Base-by-base conservation (phyloP, 2,113 vertebrate species). In the Raja brachyura region DNA sequence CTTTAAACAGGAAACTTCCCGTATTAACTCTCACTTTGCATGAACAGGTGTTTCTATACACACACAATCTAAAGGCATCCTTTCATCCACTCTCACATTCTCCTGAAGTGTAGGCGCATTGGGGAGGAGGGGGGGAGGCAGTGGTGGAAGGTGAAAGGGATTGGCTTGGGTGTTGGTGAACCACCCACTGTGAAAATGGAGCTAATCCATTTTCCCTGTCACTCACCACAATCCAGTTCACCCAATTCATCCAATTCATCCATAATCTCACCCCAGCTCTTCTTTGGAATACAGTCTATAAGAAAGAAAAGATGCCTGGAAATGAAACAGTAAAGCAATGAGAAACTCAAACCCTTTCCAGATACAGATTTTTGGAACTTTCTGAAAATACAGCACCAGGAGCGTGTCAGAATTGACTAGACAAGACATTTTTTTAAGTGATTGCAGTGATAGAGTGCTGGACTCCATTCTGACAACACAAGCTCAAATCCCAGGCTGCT, bases 221-320 rank as follows among this genome's bases (percentile, higher is more conserved):
- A 88, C 85, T 88, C 85, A 88, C 85, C 85, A 88, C 56, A 88
- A 63, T 88, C 85, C 28, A 88, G 85, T 88, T 88, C 85, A 88
- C 54, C 59, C 85, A 88, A 66, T 63, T 88, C 83, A 86, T 86
- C 83, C 83, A 86, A 28, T 86, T 86, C 85, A 88, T 88, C 85
- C 85, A 88, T 88, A 59, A 88, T 88, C 56, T 88, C 85, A 61
- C 85, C 85, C 85, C 59, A 88, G 56, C 59, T 88, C 54, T 88
- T 88, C 85, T 88, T 88, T n/a, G 56, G 56, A 88, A 88, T 63
- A 88, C 85, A 88, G 61, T 88, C 85, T 88, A 66, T n/a, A 88
- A 88, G 54, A 59, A 88, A 88, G 59, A 88, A 63, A 88, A 31
- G 54, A 59, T n/a, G 85, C 56, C 25, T 63, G 85, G 56, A 63